Conservation (phyloP, 1,140 invertebrate species). For the Drosophila tropicalis region DNA sequence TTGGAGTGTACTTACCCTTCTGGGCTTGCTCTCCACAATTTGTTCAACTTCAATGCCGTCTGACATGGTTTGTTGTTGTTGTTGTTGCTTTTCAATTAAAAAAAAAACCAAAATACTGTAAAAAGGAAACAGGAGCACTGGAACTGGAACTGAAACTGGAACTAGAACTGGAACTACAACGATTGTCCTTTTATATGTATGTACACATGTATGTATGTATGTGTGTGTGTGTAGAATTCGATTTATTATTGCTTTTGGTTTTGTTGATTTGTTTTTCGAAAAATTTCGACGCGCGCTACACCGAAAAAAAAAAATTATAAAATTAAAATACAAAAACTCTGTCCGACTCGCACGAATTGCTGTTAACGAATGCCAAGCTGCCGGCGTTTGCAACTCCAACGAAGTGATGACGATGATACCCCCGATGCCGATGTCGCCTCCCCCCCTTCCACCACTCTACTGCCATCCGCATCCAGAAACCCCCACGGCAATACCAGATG, state of each 20-base stretch:
- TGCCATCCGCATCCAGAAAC: neutral
- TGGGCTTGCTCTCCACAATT: conserved; percentile 80
- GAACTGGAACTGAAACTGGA: neutral
- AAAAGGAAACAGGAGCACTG: conserved; percentile 2
- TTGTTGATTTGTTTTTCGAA: neutral
- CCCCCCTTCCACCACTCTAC: conserved; percentile 29
- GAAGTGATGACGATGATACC: conserved; percentile 46
- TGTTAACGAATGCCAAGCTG: conserved; percentile 63
- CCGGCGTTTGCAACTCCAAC: conserved; percentile 73
- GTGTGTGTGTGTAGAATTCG: neutral
- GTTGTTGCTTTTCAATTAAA: neutral
- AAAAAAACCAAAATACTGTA: conserved; percentile 23
- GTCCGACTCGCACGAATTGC: conserved; percentile 69
- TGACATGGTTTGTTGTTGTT: conserved; percentile 61
- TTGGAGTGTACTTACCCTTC: conserved; percentile 69
- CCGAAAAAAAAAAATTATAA: conserved; percentile 28
- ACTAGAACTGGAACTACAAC: conserved; percentile 5
- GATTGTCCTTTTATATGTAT: conserved; percentile 11
- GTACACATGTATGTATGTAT: too few relatives aligned
- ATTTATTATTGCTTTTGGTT: neutral
- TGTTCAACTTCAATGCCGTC: conserved; percentile 83
- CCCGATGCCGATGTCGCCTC: conserved; percentile 42
- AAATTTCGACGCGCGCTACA: conserved; percentile 2
- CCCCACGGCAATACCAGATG: conserved; percentile 36
- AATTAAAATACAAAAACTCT: conserved; percentile 38